phyloP scores from a whole-genome alignment of 2,888 invertebrate genomes.

The Polydrusus pterygomalis region DNA sequence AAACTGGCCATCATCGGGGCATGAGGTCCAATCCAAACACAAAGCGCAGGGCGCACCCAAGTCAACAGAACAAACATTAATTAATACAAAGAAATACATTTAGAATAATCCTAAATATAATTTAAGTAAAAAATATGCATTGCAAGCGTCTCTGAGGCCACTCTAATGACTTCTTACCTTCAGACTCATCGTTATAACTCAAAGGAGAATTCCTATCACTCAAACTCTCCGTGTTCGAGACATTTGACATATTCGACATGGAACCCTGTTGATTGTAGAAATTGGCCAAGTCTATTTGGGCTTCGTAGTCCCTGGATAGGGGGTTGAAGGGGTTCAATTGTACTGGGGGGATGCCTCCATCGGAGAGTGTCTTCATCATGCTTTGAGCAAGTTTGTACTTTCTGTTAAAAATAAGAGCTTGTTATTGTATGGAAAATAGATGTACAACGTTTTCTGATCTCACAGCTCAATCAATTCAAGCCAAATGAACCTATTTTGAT shows the following conservation, averaged over 20 bases:
- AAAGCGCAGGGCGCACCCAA: no score
- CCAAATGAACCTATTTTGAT: no score
- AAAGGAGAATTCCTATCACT: constrained; percentile 75
- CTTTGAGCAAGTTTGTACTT: constrained; percentile 80
- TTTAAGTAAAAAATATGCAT: no score
- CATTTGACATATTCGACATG: constrained; percentile 64
- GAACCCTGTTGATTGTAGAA: constrained; percentile 66
- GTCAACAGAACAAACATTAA: no score
- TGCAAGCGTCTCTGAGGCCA: no score
- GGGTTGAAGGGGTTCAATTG: constrained; percentile 49
- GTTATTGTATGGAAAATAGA: no score
- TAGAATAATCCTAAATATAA: no score
- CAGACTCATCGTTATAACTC: constrained; percentile 70
- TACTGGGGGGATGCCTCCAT: constrained; percentile 68
- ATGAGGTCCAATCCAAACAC: no score
- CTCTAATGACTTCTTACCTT: constrained; percentile 52
- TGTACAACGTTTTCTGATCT: no score
- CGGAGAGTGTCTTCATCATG: constrained; percentile 77
- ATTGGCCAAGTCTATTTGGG: constrained; percentile 69
- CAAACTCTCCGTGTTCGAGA: constrained; percentile 73
- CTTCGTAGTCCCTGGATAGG: constrained; percentile 74
- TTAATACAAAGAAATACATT: no score
- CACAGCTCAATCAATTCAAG: no score
- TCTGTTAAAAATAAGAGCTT: constrained; percentile 65
- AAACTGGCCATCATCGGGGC: no score